Conservation (phyloP, 53 echinoderm and acorn worm species). For the Luidia sarsii region DNA sequence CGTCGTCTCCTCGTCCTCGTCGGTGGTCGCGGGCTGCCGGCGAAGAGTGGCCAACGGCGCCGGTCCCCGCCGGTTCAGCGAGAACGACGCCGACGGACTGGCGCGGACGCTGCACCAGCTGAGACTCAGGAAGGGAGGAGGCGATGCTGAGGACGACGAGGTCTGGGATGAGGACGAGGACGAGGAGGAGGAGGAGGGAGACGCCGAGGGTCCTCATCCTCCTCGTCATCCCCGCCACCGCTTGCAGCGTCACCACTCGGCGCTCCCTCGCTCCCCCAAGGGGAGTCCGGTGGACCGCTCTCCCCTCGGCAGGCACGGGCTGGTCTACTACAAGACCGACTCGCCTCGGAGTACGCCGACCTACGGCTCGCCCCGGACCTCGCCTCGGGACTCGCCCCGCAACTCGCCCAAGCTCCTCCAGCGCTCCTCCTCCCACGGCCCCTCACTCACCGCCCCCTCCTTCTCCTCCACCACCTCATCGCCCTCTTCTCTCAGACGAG, state of each 20-base stretch:
- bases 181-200: not conserved
- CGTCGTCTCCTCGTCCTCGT: too few relatives aligned
- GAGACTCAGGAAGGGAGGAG: constrained; percentile 28
- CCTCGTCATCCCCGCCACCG: not conserved
- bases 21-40: not conserved
- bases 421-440: too few relatives aligned
- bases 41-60: not conserved
- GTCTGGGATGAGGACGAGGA: not conserved
- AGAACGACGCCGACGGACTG: constrained; percentile 26
- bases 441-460: too few relatives aligned
- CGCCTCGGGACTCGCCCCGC: constrained; percentile 28
- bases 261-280: not conserved
- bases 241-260: not conserved
- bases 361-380: constrained; percentile 17
- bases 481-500: too few relatives aligned
- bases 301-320: not conserved
- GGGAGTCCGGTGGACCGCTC: too few relatives aligned
- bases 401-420: constrained; percentile 27
- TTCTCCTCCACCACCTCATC: too few relatives aligned
- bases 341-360: too few relatives aligned
- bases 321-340: constrained; percentile 34
- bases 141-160: not conserved
- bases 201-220: too few relatives aligned
- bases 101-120: constrained; percentile 27
- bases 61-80: constrained; percentile 30